Evolutionary conservation across 2,113 vertebrate genomes (phyloP).

Genomic region (Todiramphus chloris): DNA sequence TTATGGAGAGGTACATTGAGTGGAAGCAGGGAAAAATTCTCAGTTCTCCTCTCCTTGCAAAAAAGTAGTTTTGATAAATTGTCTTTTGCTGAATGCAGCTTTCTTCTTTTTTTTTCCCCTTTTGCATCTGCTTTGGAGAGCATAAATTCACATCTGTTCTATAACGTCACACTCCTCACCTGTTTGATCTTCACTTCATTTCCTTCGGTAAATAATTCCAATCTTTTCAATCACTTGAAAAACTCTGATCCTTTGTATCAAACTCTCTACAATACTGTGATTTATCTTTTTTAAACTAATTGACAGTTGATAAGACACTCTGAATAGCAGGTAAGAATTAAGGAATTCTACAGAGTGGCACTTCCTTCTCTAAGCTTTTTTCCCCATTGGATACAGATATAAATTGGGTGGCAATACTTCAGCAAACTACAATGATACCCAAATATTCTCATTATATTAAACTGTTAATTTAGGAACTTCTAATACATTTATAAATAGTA

Average conservation of each 20-base stretch:
- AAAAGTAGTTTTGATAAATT: neutral
- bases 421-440: neutral
- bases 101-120: neutral
- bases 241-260: neutral
- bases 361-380: neutral
- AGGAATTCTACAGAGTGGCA: neutral
- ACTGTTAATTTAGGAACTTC: neutral
- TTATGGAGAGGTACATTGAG: neutral
- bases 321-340: neutral
- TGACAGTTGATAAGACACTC: neutral
- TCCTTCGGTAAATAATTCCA: neutral
- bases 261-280: neutral
- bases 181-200: neutral
- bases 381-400: neutral
- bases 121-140: neutral
- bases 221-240: neutral
- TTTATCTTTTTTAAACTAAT: neutral
- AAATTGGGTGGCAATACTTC: neutral
- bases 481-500: neutral
- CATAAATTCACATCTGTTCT: neutral
- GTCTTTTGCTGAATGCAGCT: neutral
- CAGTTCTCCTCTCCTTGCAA: neutral
- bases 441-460: neutral
- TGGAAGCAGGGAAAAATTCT: neutral
- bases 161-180: neutral